phyloP scores from a whole-genome alignment of 2,888 invertebrate genomes.

The Magallana nippona region DNA sequence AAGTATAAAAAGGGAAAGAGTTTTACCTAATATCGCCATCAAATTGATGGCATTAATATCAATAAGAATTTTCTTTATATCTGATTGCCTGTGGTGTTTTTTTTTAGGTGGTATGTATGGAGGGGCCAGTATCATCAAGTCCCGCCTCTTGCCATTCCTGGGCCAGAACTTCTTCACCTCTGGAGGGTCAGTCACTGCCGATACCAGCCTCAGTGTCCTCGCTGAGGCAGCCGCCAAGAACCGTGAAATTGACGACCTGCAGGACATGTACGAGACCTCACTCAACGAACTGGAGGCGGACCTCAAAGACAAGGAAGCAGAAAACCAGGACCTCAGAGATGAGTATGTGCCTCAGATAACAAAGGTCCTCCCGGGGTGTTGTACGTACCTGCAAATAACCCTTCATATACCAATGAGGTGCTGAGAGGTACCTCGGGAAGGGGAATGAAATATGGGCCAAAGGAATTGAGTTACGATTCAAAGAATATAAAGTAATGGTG shows the following conservation, averaged over 20 bases:
- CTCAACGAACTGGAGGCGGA: constrained; percentile 74
- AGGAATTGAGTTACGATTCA: no score
- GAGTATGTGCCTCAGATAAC: constrained; percentile 70
- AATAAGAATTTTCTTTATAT: neutral
- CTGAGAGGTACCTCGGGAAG: no score
- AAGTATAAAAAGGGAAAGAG: no score
- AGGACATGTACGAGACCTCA: constrained; percentile 76
- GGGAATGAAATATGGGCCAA: no score
- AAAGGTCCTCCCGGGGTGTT: no score
- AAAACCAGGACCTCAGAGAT: constrained; percentile 75
- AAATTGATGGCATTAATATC: no score
- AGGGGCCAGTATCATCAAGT: constrained; percentile 77
- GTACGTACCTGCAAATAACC: no score
- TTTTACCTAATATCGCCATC: no score
- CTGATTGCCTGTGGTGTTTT: constrained; percentile 30
- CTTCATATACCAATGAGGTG: no score
- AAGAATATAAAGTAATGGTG: no score
- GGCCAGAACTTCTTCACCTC: constrained; percentile 74
- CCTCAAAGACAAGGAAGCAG: constrained; percentile 67
- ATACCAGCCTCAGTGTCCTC: constrained; percentile 72
- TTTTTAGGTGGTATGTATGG: constrained; percentile 77
- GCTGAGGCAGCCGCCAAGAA: constrained; percentile 75
- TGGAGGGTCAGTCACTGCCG: constrained; percentile 69
- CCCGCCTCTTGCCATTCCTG: constrained; percentile 77
- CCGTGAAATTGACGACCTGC: constrained; percentile 72